Base-by-base conservation (phyloP, 2,113 vertebrate species). In the Tetrao urogallus region DNA sequence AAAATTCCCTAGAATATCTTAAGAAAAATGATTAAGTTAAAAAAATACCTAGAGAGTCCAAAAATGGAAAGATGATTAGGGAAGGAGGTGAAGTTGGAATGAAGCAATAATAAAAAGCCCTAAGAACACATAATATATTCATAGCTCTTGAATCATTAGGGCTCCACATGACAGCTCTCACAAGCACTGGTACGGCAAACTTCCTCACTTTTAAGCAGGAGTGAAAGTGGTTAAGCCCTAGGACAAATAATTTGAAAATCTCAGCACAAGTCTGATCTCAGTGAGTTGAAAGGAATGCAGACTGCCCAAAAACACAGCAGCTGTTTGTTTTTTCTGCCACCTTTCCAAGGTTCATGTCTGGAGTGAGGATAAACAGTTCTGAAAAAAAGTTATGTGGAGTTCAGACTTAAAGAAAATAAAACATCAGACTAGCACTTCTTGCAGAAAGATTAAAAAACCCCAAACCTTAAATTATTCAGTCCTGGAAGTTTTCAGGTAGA, bases 251-350 rank as follows among this genome's bases (percentile, higher is more conserved):
- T 93, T 96, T 95, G 93, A 97, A 98, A 97, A 96, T 81, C 88
- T 86, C 95, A 96, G 94, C 92, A 95, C 82, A 96, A 97, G 95
- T 93, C 95, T 82, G 92, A 94, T 96, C 94, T 97, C 87, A 80
- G 95, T 95, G 94, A 96, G 95, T 97, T 96, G 95, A 97, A 96
- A 97, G 97, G 98, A 98, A 98, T 98, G 97, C 94, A 98, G 97
- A 97, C 98, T 97, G 96, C 96, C 95, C 96, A 92, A 72, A 96
- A 97, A 97, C 93, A 97, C 89, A 93, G 94, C 95, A 96, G 96
- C 91, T 95, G 89, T 97, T 98, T 98, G 97, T 97, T 98, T 98
- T 97, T 96, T 97, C 97, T 97, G 97, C 97, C 97, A 98, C 97
- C 97, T 98, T 97, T 97, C 96, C 96, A 97, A 97, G 92, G 96